Evolutionary conservation across 2,113 vertebrate genomes (phyloP), one percentile per base, ranked within the genome.

Genomic region (Paratilapia polleni): DNA sequence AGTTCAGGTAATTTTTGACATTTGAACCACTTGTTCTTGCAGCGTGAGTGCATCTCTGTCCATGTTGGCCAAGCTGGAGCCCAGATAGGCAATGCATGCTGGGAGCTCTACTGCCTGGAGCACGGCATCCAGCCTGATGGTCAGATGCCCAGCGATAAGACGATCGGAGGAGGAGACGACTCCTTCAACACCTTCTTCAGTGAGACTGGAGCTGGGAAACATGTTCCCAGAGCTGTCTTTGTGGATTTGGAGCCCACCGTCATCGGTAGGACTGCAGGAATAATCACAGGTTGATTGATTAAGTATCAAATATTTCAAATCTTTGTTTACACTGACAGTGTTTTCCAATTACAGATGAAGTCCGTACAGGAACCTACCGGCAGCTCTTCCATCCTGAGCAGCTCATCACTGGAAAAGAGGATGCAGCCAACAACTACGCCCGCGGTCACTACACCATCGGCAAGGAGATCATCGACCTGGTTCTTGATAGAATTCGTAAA

Each of bases 401-500:
- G 87, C 93, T 97, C 34, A 97, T 97, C 91, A 96, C 96, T 8
- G 96, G 96, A 75, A 97, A 97, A 62, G 96, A 97, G 80, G 96
- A 97, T 43, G 96, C 96, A 13, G 96, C 96, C 63, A 97, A 97
- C 84, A 97, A 97, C 83, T 97, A 97, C 41, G 96, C 96, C 41
- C 95, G 96, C 1, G 96, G 94, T 3, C 94, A 95, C 84, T 94
- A 95, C 88, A 95, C 94, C 77, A 94, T 95, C 26, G 94, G 94
- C 0, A 95, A 95, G 0, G 94, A 95, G 89, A 92, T 92, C 76
- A 95, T 95, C 6, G 94, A 94, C 87, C 56, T 94, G 36, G 94
- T 94, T 54, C 92, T 95, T 1, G 94, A 95, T 80, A 92, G 92
- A 63, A 94, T 87, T 4, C 93, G 94, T 14, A 95, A 95, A 82